phyloP scores from a whole-genome alignment of 2,888 invertebrate species.

The Schrankia costaestrigalis region DNA sequence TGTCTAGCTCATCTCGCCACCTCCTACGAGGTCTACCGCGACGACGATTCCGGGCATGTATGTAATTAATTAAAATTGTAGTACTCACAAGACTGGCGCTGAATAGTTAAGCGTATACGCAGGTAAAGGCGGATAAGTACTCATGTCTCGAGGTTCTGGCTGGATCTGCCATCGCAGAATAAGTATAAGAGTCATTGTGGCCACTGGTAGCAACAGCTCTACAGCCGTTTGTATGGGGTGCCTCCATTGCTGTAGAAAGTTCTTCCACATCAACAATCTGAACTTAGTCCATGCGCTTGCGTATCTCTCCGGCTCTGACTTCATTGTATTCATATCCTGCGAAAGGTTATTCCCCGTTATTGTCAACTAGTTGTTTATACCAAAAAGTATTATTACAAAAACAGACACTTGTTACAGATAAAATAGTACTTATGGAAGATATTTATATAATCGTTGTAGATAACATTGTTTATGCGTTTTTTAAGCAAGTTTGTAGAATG shows the following conservation, averaged over 20 bases:
- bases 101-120: constrained; percentile 50
- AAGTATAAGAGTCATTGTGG: constrained; percentile 85
- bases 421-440: no score
- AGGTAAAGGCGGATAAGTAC: constrained; percentile 46
- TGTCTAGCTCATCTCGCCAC: no score
- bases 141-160: constrained; percentile 55
- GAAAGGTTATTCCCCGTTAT: background rate
- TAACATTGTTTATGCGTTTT: no score
- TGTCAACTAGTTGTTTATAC: background rate
- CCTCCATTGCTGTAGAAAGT: constrained; percentile 88
- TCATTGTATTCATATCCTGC: constrained; percentile 18
- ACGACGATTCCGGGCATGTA: no score
- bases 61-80: background rate
- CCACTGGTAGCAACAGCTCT: constrained; percentile 84
- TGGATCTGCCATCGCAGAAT: constrained; percentile 85
- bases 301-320: constrained; percentile 25
- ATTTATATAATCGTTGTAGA: no score
- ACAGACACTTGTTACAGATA: no score
- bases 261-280: constrained; percentile 90
- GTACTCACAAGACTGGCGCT: constrained; percentile 51
- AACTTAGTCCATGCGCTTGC: constrained; percentile 80
- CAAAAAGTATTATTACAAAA: background rate
- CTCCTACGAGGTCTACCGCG: no score
- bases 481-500: no score
- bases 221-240: constrained; percentile 84